phyloP scores from a whole-genome alignment of 1,140 invertebrate species.

The Xylocopa sonorina region DNA sequence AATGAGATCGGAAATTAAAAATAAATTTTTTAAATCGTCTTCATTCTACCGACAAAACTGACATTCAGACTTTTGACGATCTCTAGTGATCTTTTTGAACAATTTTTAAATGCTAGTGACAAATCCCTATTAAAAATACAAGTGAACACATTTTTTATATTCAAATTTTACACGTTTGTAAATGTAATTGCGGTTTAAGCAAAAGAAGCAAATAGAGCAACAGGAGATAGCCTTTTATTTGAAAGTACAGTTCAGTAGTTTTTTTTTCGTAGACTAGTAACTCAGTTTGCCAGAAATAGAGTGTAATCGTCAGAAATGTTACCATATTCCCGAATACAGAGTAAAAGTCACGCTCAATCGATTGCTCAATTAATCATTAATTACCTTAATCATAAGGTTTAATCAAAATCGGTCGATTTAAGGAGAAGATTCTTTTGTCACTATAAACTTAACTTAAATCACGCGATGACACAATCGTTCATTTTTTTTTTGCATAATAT shows the following conservation, averaged over 20 bases:
- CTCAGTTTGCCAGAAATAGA: background rate
- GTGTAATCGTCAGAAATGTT: background rate
- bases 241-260: background rate
- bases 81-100: constrained; percentile 14
- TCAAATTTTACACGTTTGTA: background rate
- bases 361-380: constrained; percentile 68
- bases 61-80: constrained; percentile 6
- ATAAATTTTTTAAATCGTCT: background rate
- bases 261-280: background rate
- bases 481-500: constrained; percentile 6
- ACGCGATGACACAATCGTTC: constrained; percentile 8
- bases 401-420: constrained; percentile 46
- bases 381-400: constrained; percentile 38
- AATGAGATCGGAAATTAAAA: background rate
- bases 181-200: background rate
- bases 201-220: constrained; percentile 12
- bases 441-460: background rate
- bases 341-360: constrained; percentile 60
- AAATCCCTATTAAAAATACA: background rate
- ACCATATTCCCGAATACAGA: constrained; percentile 12
- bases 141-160: constrained; percentile 2
- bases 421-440: background rate
- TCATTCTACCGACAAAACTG: background rate
- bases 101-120: background rate
- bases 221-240: background rate